Base-by-base conservation (phyloP, 1,140 invertebrate species). In the Batillaria attramentaria region DNA sequence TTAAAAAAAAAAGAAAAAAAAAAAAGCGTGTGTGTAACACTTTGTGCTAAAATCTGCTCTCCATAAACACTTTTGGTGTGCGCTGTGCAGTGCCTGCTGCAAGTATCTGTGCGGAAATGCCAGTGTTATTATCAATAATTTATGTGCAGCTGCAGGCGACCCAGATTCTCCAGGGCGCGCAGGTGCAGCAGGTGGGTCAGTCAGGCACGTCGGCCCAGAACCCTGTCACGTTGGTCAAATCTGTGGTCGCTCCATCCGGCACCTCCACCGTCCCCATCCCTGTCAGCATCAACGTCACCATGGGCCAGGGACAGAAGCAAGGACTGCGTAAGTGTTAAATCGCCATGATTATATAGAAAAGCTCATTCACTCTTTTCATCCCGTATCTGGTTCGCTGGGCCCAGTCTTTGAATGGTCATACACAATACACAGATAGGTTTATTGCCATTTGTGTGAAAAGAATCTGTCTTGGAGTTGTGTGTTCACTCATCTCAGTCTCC, bases 131-230 rank as follows among this genome's bases (percentile, higher is more conserved):
- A n/a, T n/a, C n/a, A n/a, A n/a, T n/a, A n/a, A n/a, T 75, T 54
- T 8, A 33, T 77, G 33, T 57, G 28, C 74, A 80, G 81, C 31
- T 78, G 54, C 74, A 76, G 70, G 66, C 66, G 46, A 73, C 77
- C 20, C 81, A 88, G 83, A 86, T 88, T 42, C 84, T 87, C n/a
- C 85, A 85, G 75, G 84, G 84, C 28, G n/a, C n/a, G n/a, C 87
- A 87, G 73, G 81, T 87, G 28, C 84, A 87, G 57, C 79, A 83
- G 62, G 83, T 88, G 41, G 80, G 76, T 35, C 82, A 83, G 79
- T 77, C 78, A 54, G 80, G 62, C 31, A 43, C 31, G 37, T 82
- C 65, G 66, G 79, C 65, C 73, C 78, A 70, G 77, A 78, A 50
- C 62, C 85, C 70, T 28, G 82, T 78, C 6, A 82, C 86, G 3